Base-by-base conservation (phyloP, 2,888 invertebrate species). In the Neria commutata region DNA sequence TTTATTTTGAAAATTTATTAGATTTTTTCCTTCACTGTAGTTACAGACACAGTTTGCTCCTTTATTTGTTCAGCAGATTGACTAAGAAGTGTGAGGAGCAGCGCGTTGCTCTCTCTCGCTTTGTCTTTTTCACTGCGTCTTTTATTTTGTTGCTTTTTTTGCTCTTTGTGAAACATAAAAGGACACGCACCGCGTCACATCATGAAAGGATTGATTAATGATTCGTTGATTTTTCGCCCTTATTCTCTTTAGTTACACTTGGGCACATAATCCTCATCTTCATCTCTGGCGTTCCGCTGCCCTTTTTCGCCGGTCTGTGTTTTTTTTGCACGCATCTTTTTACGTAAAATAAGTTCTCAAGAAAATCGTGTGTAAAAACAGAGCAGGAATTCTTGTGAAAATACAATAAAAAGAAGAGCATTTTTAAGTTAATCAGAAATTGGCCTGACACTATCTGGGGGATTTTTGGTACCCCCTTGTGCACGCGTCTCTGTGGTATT, bases 131-230 rank as follows among this genome's bases (percentile, higher is more conserved):
- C 57, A 54, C 54, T 56, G 45, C n/a, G 14, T 49, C 49, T n/a
- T 29, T 58, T 42, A 52, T 57, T 37, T 54, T 63, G 56, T 54
- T 60, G 24, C 62, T 59, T 65, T 65, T 61, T 62, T 61, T 64
- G 63, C 62, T 66, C 67, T 67, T 70, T 71, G 69, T 74, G 71
- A 67, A 74, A 78, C 77, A 78, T 76, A 75, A 78, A 79, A 75
- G 79, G 78, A 78, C 78, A 79, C 78, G 76, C 77, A 77, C 78
- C 77, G 78, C 77, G 75, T 77, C 78, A 78, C 77, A 79, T 77
- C 77, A 76, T 76, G 78, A 78, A 79, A 77, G 76, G 77, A 76
- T 76, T 78, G 78, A 78, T 78, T 78, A 79, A 78, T 78, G 78
- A 76, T 75, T 77, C 77, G 73, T 74, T 77, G 77, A 72, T 77